Evolutionary conservation across 2,888 invertebrate genomes (phyloP).

Genomic region (Lymantria monacha): DNA sequence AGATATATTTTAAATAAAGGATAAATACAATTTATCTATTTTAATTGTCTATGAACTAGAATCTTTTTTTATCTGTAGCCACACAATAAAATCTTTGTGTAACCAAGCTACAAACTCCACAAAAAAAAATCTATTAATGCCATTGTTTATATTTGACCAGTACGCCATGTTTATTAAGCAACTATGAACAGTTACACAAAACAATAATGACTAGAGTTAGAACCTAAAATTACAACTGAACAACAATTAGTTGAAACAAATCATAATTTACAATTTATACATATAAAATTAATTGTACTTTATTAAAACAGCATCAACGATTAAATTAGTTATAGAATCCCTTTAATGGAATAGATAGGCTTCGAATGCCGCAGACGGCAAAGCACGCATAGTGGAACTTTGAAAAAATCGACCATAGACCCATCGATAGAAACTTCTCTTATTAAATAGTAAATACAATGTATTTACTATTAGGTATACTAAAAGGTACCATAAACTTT

Average conservation of each 20-base stretch:
- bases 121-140: too few relatives aligned
- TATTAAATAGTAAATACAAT: too few relatives aligned
- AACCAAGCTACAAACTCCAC: too few relatives aligned
- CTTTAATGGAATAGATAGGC: constrained; percentile 37
- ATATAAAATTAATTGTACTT: constrained; percentile 39
- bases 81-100: too few relatives aligned
- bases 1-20: too few relatives aligned
- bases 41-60: too few relatives aligned
- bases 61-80: too few relatives aligned
- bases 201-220: constrained; percentile 69
- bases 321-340: constrained; percentile 36
- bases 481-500: too few relatives aligned
- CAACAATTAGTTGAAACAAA: constrained; percentile 23
- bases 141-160: not conserved
- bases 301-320: constrained; percentile 25
- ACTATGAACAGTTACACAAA: constrained; percentile 53
- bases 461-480: too few relatives aligned
- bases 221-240: constrained; percentile 40
- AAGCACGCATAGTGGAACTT: not conserved
- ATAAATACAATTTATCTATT: too few relatives aligned
- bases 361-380: constrained; percentile 42
- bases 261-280: constrained; percentile 18
- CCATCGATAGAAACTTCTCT: too few relatives aligned
- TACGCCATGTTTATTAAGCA: constrained; percentile 34
- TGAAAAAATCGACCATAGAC: constrained; percentile 1